Base-by-base conservation (phyloP, 1,140 invertebrate genomes). In the Branchinecta lindahli region DNA sequence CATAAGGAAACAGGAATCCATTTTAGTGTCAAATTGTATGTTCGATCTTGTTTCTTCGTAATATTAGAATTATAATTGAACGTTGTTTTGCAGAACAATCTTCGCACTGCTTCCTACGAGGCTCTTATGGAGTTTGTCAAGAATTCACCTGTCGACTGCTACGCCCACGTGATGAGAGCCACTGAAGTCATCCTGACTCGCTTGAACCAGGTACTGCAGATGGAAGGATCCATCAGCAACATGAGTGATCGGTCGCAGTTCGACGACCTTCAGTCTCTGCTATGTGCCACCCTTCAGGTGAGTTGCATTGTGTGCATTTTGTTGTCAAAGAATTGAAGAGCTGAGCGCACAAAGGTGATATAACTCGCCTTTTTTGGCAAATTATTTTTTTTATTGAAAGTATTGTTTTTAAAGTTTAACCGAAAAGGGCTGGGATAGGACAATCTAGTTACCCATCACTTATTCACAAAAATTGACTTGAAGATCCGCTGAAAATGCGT, bases 51-150 rank as follows among this genome's bases (percentile, higher is more conserved):
- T 33, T 33, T 6, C 18, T 3, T 61, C 52, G 12, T 61, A 61
- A 61, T 1, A 1, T 61, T 61, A 61, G 18, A 61, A 61, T 70
- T 72, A 68, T 71, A 66, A 5, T 33, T 33, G 33, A 33, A 1
- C 33, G 33, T 33, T 5, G 33, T 33, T 20, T 75, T 72, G 71
- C 79, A 84, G 78, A 89, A 92, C 33, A 99, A 99, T 82, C 83
- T 98, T 67, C 83, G 96, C 75, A 91, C 92, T 67, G 94, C 96
- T 68, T 96, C 97, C 3, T 99, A 99, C 79, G 96, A 99, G 81
- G 94, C 96, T 2, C 81, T 99, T 0, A 99, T 98, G 95, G 96
- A 99, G 81, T 90, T 99, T 88, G 91, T 99, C n/a, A 99, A 99
- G 79, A 98, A 98, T 78, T 96, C 94, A 66, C 94, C 96, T 0